phyloP scores from a whole-genome alignment of 2,888 invertebrate species.

The Lycaena phlaeas region DNA sequence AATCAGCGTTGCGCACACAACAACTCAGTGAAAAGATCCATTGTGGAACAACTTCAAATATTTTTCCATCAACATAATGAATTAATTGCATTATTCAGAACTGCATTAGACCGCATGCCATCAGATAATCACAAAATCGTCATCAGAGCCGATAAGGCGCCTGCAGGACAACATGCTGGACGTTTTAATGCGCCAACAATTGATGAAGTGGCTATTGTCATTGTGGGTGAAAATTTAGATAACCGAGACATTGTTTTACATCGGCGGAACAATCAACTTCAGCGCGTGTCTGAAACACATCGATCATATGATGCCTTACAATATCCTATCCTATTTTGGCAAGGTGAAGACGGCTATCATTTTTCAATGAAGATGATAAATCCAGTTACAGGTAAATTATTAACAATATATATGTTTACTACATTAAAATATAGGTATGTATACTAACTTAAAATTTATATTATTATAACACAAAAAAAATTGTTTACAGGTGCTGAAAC shows the following conservation, averaged over 20 bases:
- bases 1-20: slow-evolving; percentile 21
- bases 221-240: slow-evolving; percentile 15
- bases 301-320: slow-evolving; percentile 3
- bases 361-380: slow-evolving; percentile 8
- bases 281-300: slow-evolving; percentile 15
- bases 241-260: slow-evolving; percentile 19
- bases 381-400: slow-evolving; percentile 10
- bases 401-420: background rate
- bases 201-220: slow-evolving; percentile 18
- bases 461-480: background rate
- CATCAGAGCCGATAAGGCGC: background rate
- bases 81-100: slow-evolving; percentile 21
- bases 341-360: slow-evolving; percentile 16
- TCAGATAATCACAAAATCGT: background rate
- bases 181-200: slow-evolving; percentile 7
- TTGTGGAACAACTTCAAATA: slow-evolving; percentile 24
- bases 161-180: background rate
- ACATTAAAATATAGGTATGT: background rate
- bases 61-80: slow-evolving; percentile 15
- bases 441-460: background rate
- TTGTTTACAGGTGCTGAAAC: slow-evolving; percentile 12
- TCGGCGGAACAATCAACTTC: slow-evolving; percentile 13
- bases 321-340: slow-evolving; percentile 6
- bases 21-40: slow-evolving; percentile 19
- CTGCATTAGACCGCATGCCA: slow-evolving; percentile 19